Conservation (phyloP, 2,888 invertebrate species). For the Microdon myrmicae region DNA sequence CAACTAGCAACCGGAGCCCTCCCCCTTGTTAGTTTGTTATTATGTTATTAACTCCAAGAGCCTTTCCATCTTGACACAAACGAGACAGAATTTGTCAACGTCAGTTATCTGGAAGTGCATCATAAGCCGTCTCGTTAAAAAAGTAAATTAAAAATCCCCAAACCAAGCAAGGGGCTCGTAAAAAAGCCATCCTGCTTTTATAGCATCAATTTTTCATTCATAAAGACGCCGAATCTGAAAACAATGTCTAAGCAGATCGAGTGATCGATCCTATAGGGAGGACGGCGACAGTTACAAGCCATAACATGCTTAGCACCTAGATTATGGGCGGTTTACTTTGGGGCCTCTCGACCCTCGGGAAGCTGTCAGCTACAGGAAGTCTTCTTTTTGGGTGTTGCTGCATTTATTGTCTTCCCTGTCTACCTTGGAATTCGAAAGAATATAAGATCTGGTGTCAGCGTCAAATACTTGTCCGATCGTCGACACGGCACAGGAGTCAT, state of each 20-base stretch:
- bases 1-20: too few species aligned
- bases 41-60: constrained; percentile 28
- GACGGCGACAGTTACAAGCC: neutral
- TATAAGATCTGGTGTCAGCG: too few species aligned
- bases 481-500: constrained; percentile 25
- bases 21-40: constrained; percentile 11
- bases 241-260: constrained; percentile 13
- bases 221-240: constrained; percentile 25
- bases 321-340: constrained; percentile 17
- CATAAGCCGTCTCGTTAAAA: constrained; percentile 18
- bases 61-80: constrained; percentile 28
- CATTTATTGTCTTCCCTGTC: neutral
- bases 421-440: constrained; percentile 30
- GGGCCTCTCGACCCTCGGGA: constrained; percentile 27
- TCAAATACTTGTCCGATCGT: constrained; percentile 49
- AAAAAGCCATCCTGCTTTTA: constrained; percentile 42
- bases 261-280: constrained; percentile 25
- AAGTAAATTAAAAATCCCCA: constrained; percentile 1
- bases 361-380: constrained; percentile 12
- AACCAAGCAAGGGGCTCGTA: constrained; percentile 31
- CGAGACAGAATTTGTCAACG: constrained; percentile 15
- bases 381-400: constrained; percentile 5
- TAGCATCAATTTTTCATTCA: constrained; percentile 47
- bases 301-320: constrained; percentile 25
- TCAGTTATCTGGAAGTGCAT: constrained; percentile 16